Conservation (phyloP, 2,888 invertebrate genomes). For the Orthosia cruda region DNA sequence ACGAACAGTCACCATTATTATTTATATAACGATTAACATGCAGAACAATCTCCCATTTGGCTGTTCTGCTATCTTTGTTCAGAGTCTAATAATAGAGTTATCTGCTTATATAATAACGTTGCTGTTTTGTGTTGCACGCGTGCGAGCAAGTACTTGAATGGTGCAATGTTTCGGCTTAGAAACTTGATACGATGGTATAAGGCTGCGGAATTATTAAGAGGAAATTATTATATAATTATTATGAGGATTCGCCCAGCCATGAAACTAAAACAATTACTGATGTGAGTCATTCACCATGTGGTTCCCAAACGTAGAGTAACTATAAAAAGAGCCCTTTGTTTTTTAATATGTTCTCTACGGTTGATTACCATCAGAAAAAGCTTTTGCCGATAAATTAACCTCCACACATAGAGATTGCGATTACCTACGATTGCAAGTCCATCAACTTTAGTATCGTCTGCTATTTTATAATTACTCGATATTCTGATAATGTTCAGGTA, state of each 20-base stretch:
- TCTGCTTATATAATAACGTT: slow-evolving; percentile 53
- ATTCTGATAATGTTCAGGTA: neutral
- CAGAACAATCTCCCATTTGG: slow-evolving; percentile 34
- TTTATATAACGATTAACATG: slow-evolving; percentile 37
- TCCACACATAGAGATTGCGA: neutral
- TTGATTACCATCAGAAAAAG: neutral
- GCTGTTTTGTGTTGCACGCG: slow-evolving; percentile 9
- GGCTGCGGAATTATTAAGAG: neutral
- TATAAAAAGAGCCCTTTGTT: no score
- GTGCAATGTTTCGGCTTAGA: slow-evolving; percentile 28
- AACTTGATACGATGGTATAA: slow-evolving; percentile 9
- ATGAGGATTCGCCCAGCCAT: neutral
- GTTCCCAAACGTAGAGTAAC: no score
- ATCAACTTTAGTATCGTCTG: neutral
- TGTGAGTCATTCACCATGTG: no score
- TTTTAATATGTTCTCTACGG: no score
- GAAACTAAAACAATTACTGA: neutral
- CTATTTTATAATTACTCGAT: neutral
- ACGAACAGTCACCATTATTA: slow-evolving; percentile 15
- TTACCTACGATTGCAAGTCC: no score
- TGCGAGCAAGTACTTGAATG: slow-evolving; percentile 9
- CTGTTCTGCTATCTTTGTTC: slow-evolving; percentile 33
- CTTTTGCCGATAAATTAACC: no score
- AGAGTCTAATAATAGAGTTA: slow-evolving; percentile 50
- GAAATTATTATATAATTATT: no score